Evolutionary conservation across 2,888 invertebrate genomes (phyloP), one percentile per base, ranked within the genome.

Genomic region (Folsomia manolachei): DNA sequence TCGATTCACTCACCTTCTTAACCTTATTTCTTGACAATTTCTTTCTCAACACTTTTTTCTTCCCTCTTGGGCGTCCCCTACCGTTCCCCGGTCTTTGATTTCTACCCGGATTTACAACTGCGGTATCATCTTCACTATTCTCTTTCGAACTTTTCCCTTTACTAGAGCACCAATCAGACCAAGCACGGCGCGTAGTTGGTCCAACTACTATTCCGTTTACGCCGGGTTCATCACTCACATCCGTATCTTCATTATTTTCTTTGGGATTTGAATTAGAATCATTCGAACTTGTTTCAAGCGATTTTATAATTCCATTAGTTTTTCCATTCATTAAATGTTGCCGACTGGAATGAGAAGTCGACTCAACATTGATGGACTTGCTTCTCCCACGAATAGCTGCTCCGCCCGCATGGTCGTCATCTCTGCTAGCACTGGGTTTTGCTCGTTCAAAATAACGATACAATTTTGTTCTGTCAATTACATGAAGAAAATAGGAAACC

Each of bases 401-500:
- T 18, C 61, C 51, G 63, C 71, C 69, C 23, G 72, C 75, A 53
- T 7, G 4, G 4, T 75, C 73, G 1, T 72, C 75, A 27, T 72
- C 74, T 1, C 75, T 69, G 52, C 74, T 70, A 9, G 66, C 69
- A 53, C 79, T 77, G 7, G 74, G 70, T 21, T 78, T 79, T 1
- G 72, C 62, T 14, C 68, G 67, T 14, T 71, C 65, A 67, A 79
- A 80, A 60, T 80, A 80, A 39, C 77, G 67, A 23, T 78, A 75
- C 61, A 86, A 85, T 83, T 95, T 96, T 81, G 95, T 95, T 84
- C 97, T 90, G 88, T 99, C 98, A 84, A 99, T 97, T 82, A 93
- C 91, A 86, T 99, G 99, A 82, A 98, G 88, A 87, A 95, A 99
- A 88, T 99, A 99, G 78, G 96, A 95, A 82, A 99, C 98, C 68